Base-by-base conservation (phyloP, 2,797 vertebrate genomes). In the Myotis daubentonii region DNA sequence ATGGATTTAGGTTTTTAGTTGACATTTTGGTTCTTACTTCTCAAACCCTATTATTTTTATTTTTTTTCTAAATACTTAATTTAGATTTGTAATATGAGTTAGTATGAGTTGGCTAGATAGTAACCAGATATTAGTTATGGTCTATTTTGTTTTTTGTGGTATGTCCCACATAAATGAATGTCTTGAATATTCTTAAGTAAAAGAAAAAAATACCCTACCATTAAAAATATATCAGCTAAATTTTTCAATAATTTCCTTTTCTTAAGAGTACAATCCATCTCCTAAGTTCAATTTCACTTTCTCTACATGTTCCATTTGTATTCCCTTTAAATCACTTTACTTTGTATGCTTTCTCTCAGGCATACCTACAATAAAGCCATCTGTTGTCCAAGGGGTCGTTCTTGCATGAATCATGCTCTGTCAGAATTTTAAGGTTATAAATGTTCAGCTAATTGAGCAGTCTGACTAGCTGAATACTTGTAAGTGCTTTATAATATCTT, bases 401-500 rank as follows among this genome's bases (percentile, higher is more conserved):
- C 75, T 28, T 91, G 25, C 92, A 97, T 96, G 94, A 95, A 81
- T 97, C 78, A 92, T 75, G 49, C 84, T 83, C 55, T 97, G 96
- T 92, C 94, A 97, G 60, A 96, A 95, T 96, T 62, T 84, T 94
- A 75, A 88, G 95, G 96, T 97, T 97, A 95, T 92, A 96, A 94
- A 66, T 92, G 70, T 87, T 93, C 80, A 93, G 83, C 41, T 97
- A 96, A 93, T 36, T 97, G 91, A 97, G 88, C 71, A 91, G 88
- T 93, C 94, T 97, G 93, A 97, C 66, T 16, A 3, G 85, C 89
- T 94, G 94, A 96, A 62, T 30, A 1, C 82, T 85, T 91, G 25
- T 93, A 96, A 97, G 91, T 97, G 91, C 87, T 95, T 96, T 87
- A 95, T 92, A 92, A 96, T 97, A 95, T 96, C 88, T 97, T 97